Percentiles rank a stretch among this genome's conserved stretches.
Conservation (phyloP, 92 coral and sea anemone species). For the Bergia sp. region DNA sequence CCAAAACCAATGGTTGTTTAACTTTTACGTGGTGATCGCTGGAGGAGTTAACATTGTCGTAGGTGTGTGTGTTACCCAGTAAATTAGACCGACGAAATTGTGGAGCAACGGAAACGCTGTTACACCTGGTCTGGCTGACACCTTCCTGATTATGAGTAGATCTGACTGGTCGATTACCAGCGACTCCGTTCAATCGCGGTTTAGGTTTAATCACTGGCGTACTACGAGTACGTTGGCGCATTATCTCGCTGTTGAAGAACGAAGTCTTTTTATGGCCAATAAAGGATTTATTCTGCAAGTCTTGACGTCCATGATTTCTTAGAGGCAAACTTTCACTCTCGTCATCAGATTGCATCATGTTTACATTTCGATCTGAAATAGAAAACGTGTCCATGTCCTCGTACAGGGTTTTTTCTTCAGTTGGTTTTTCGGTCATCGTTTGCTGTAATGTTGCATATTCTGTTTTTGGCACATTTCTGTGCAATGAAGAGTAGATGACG, state of each 20-base stretch:
- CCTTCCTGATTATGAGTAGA: neutral
- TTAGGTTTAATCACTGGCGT: conserved; percentile 4
- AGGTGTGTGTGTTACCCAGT: too few relatives aligned
- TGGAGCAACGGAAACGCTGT: neutral
- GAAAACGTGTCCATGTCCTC: conserved; percentile 25
- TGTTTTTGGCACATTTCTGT: conserved; percentile 17
- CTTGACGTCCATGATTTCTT: neutral
- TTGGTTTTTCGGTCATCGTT: neutral
- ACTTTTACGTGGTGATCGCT: neutral
- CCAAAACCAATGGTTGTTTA: neutral
- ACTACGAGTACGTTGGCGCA: conserved; percentile 21
- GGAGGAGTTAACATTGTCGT: neutral
- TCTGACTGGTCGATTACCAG: neutral
- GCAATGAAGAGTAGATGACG: conserved; percentile 24
- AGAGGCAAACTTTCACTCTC: neutral
- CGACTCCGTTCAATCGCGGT: neutral
- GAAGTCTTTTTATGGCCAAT: neutral
- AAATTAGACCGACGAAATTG: neutral
- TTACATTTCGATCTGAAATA: neutral
- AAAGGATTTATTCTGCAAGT: neutral
- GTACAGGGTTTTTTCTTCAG: conserved; percentile 12
- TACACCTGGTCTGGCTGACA: neutral
- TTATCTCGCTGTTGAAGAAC: neutral
- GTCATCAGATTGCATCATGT: neutral
- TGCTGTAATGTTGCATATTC: conserved; percentile 16